Conservation (phyloP, 2,888 invertebrate species). For the Clunio marinus region DNA sequence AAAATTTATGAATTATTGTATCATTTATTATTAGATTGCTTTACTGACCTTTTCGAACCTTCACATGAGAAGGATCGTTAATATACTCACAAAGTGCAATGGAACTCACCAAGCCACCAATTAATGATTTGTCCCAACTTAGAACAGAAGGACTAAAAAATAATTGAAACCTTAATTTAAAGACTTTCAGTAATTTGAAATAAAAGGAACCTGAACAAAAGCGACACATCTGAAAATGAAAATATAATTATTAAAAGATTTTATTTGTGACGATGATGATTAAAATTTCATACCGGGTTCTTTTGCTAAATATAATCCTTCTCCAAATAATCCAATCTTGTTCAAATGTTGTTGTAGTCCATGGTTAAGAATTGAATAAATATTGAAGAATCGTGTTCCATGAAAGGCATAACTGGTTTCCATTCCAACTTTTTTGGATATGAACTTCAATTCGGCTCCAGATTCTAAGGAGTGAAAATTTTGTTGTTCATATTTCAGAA, state of each 20-base stretch:
- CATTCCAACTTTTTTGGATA: constrained; percentile 53
- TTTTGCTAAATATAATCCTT: constrained; percentile 70
- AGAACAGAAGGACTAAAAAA: constrained; percentile 68
- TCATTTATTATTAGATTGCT: too few relatives aligned
- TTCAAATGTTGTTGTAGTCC: constrained; percentile 71
- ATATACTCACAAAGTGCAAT: constrained; percentile 77
- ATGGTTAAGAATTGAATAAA: constrained; percentile 73
- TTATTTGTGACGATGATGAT: not conserved
- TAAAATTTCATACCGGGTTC: constrained; percentile 51
- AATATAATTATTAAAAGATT: not conserved
- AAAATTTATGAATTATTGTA: too few relatives aligned
- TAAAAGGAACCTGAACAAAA: constrained; percentile 53
- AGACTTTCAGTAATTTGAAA: not conserved
- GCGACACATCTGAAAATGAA: not conserved
- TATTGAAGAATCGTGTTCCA: constrained; percentile 75
- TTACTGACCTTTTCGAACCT: constrained; percentile 55
- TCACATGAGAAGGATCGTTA: constrained; percentile 62
- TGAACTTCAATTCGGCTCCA: constrained; percentile 59
- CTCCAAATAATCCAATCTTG: constrained; percentile 63
- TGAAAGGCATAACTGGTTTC: constrained; percentile 68
- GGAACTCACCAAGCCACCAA: constrained; percentile 72
- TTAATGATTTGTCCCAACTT: constrained; percentile 70
- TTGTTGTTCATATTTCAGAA: not conserved
- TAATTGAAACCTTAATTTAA: constrained; percentile 46
- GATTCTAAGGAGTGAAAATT: constrained; percentile 52